Evolutionary conservation across 2,797 vertebrate genomes (phyloP).

Genomic region (Channa striata): DNA sequence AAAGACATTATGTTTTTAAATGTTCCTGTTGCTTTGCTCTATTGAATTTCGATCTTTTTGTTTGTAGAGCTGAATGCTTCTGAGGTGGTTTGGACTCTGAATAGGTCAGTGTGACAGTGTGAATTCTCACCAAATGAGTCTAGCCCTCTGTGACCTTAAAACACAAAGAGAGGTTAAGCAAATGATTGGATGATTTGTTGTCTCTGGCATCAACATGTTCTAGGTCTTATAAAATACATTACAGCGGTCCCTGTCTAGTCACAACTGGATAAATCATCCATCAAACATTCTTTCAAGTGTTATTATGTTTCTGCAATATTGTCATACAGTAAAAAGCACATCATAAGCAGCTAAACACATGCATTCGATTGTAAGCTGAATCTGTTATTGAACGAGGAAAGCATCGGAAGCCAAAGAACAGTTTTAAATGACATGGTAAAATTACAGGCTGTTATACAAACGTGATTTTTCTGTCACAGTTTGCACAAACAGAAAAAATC

Average conservation of each 20-base stretch:
- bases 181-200: slow-evolving; percentile 31
- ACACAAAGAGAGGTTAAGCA: slow-evolving; percentile 37
- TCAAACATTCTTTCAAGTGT: no score
- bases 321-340: no score
- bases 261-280: slow-evolving; percentile 35
- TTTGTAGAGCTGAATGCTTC: not conserved
- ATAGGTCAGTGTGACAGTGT: not conserved
- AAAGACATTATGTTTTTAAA: no score
- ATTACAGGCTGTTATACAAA: no score
- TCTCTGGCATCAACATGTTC: slow-evolving; percentile 25
- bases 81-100: not conserved
- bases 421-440: no score
- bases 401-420: no score
- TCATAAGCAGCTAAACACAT: no score
- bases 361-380: no score
- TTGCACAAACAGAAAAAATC: no score
- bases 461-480: no score
- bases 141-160: slow-evolving; percentile 9
- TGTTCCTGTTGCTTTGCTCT: not conserved
- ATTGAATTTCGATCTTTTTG: not conserved
- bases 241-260: slow-evolving; percentile 31
- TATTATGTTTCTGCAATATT: no score
- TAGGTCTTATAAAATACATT: slow-evolving; percentile 34
- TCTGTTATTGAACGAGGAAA: no score
- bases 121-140: not conserved